Evolutionary conservation across 30 jellyfish, hydroid and myxozoan species (phyloP).

Genomic region (Aurelia aurita): DNA sequence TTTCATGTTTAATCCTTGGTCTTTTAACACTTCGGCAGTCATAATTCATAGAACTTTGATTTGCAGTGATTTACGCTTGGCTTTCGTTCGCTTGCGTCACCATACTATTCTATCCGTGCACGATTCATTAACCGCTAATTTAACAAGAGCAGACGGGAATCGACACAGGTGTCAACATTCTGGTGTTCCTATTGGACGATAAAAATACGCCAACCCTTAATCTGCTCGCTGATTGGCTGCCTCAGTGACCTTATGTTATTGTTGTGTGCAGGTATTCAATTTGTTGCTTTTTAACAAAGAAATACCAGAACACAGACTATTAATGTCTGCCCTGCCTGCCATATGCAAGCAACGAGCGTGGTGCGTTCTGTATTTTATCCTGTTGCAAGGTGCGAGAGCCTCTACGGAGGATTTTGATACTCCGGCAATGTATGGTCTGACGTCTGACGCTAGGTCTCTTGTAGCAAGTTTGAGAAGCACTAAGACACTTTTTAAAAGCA

Average conservation of each 20-base stretch:
- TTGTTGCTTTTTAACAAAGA: conserved; percentile 19
- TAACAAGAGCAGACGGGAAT: conserved; percentile 66
- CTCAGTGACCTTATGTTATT: conserved; percentile 73
- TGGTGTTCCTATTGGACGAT: conserved; percentile 82
- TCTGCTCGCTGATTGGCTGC: conserved; percentile 71
- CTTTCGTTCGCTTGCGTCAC: conserved; percentile 66
- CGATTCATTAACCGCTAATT: conserved; percentile 67
- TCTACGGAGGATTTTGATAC: too few species aligned
- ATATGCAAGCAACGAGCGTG: too few species aligned
- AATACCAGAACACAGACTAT: conserved; percentile 1
- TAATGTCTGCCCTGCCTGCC: too few species aligned
- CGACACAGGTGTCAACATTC: conserved; percentile 76
- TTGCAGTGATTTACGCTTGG: conserved; percentile 24
- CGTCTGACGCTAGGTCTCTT: too few species aligned
- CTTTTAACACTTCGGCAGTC: conserved; percentile 70
- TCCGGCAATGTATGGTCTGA: too few species aligned
- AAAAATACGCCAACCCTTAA: conserved; percentile 33
- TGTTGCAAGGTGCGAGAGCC: too few species aligned
- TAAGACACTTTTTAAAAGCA: too few species aligned
- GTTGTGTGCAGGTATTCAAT: conserved; percentile 80
- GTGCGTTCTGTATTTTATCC: too few species aligned
- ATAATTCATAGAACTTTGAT: conserved; percentile 5
- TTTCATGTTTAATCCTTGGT: conserved; percentile 60
- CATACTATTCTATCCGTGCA: conserved; percentile 27
- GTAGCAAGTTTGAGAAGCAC: too few species aligned